Conservation (phyloP, 2,888 invertebrate species). For the Agriopis leucophaearia region DNA sequence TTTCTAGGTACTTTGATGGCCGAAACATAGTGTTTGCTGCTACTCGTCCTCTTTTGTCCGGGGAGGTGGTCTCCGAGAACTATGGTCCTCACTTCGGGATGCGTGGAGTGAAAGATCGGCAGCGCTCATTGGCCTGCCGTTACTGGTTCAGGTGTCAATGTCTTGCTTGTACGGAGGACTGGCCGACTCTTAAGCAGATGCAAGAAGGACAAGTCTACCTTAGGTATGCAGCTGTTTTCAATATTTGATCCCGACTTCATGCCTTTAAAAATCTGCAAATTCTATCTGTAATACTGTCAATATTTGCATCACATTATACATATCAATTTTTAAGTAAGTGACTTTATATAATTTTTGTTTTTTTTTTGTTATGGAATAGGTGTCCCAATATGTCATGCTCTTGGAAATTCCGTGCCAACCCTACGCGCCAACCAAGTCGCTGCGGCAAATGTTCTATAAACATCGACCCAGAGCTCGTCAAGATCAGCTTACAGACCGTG, state of each 20-base stretch:
- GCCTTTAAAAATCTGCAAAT: too few species aligned
- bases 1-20: constrained; percentile 90
- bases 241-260: not conserved
- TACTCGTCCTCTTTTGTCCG: constrained; percentile 87
- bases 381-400: constrained; percentile 70
- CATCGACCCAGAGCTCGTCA: constrained; percentile 65
- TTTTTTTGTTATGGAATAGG: constrained; percentile 52
- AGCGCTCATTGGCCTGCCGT: constrained; percentile 88
- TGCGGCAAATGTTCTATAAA: constrained; percentile 66
- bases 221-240: constrained; percentile 52
- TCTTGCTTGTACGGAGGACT: constrained; percentile 90
- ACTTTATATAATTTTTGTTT: not conserved
- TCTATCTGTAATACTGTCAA: too few species aligned
- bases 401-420: constrained; percentile 62
- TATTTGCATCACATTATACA: too few species aligned
- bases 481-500: constrained; percentile 62
- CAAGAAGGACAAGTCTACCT: constrained; percentile 61
- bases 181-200: constrained; percentile 89
- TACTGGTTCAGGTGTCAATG: constrained; percentile 94
- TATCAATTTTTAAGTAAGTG: not conserved
- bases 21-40: constrained; percentile 90
- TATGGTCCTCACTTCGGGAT: constrained; percentile 92
- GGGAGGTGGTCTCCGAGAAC: constrained; percentile 92
- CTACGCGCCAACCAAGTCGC: constrained; percentile 58
- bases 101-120: constrained; percentile 85